Evolutionary conservation across 2,888 invertebrate genomes (phyloP), one percentile per base, ranked within the genome.

Genomic region (Erebia aethiops): DNA sequence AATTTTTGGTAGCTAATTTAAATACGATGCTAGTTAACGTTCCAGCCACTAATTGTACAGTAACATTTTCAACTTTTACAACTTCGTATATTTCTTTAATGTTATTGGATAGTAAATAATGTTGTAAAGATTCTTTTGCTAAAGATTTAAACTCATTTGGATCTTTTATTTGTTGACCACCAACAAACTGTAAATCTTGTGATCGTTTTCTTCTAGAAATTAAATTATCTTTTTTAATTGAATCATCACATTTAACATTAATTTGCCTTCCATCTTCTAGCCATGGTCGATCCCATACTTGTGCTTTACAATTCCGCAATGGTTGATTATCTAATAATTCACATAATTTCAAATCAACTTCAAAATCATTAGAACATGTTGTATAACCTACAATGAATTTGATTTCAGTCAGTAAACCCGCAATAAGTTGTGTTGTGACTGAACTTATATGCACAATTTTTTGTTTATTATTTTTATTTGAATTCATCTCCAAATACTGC

Each of bases 281-380:
- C 95, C 95, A 96, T 4, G 94, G 93, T 77, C 92, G 89, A 64
- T 95, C 94, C 95, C 95, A 95, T 61, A 91, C 80, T 77, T 87
- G 79, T 1, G 83, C 87, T 73, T 80, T 80, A 74, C 91, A 92
- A 61, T 76, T 78, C 58, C 85, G 81, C 21, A 87, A 62, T 41
- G 81, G 81, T 79, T 87, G 84, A 61, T 81, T 81, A 69, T 82
- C 77, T 67, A 88, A 74, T 43, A 90, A 73, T 71, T 84, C 78
- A 75, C 92, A 91, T 66, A 75, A 76, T 35, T 79, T 79, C 16
- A 79, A 71, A 71, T 82, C 78, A 56, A 77, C 78, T 51, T 79
- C 77, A 49, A 78, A 79, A 75, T 84, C 82, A 77, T 91, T 94
- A 10, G 84, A 79, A 76, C 95, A 95, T 70, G 90, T 88, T 2